Evolutionary conservation across 1,140 invertebrate species (phyloP).

Genomic region (Rhagoletis pomonella): DNA sequence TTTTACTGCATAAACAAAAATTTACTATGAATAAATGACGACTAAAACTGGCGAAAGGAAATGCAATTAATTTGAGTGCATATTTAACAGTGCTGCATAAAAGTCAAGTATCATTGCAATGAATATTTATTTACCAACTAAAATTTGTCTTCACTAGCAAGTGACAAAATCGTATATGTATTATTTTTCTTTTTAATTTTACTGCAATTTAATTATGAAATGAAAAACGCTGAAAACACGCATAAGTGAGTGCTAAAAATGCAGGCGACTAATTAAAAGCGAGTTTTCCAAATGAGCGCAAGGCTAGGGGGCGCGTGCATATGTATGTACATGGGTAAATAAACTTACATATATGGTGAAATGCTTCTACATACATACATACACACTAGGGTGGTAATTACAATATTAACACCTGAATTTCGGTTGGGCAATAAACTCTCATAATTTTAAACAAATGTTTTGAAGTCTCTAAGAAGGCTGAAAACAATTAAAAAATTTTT

Average conservation of each 20-base stretch:
- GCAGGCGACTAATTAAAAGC: constrained; percentile 43
- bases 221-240: not conserved
- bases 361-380: too few species aligned
- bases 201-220: constrained; percentile 25
- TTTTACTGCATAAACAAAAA: too few species aligned
- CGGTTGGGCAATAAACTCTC: too few species aligned
- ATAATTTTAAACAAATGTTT: too few species aligned
- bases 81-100: not conserved
- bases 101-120: not conserved
- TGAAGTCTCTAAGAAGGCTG: too few species aligned
- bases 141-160: not conserved
- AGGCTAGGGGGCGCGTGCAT: not conserved
- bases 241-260: constrained; percentile 26
- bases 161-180: not conserved
- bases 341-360: too few species aligned
- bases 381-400: too few species aligned
- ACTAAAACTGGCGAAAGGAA: too few species aligned
- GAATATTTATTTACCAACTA: not conserved
- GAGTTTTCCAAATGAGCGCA: constrained; percentile 12
- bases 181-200: not conserved
- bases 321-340: not conserved
- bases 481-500: too few species aligned
- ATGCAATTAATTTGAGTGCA: not conserved
- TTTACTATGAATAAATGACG: too few species aligned
- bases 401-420: too few species aligned